Conservation (phyloP, 30 jellyfish, hydroid and myxozoan genomes). For the Aurelia aurita complex sp. Pacific region DNA sequence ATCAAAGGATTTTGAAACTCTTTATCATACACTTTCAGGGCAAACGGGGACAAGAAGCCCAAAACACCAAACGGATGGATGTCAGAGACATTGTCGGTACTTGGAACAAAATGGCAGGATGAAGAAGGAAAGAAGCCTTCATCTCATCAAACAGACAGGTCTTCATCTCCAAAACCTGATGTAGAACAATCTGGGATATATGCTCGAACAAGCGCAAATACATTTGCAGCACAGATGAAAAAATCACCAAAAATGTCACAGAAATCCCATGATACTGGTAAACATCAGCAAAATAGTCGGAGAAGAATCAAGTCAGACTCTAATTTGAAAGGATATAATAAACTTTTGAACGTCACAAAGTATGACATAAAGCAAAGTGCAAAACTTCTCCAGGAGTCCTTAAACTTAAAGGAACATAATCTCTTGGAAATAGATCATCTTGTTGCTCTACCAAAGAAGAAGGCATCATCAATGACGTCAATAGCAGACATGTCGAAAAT, state of each 20-base stretch:
- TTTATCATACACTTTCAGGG: neutral
- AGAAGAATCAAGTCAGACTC: neutral
- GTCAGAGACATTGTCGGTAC: neutral
- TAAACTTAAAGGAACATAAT: neutral
- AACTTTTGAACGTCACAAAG: neutral
- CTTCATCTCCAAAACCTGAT: neutral
- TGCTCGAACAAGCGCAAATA: neutral
- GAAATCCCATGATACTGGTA: neutral
- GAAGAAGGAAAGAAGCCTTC: neutral
- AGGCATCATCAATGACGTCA: neutral
- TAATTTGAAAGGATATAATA: neutral
- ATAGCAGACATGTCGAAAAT: constrained; percentile 51
- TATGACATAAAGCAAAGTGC: neutral
- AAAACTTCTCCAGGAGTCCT: neutral
- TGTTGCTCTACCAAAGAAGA: neutral
- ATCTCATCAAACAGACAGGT: neutral
- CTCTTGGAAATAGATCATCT: neutral
- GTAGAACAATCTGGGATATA: neutral
- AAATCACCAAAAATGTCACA: neutral
- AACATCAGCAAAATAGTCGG: neutral
- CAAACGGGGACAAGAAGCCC: neutral
- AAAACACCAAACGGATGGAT: neutral
- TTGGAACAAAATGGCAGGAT: constrained; percentile 2
- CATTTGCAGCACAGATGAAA: neutral
- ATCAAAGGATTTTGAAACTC: neutral